phyloP scores from a whole-genome alignment of 92 coral and sea anemone species.

The Chrysogorgia sp. region DNA sequence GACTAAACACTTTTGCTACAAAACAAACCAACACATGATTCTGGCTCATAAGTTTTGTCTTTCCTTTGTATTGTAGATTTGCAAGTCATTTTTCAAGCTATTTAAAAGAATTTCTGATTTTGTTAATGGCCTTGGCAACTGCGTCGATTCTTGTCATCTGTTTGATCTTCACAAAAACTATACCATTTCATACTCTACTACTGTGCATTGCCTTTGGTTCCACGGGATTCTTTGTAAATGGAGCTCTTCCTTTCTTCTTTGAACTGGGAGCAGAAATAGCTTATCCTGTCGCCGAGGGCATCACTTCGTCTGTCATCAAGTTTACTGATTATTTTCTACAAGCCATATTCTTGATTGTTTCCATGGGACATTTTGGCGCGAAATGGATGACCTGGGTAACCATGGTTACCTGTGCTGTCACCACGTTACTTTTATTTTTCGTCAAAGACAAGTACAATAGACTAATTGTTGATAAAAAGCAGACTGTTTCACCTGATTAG shows the following conservation, averaged over 20 bases:
- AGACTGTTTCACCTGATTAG: neutral
- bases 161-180: conserved; percentile 26
- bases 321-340: conserved; percentile 82
- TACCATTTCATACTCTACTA: conserved; percentile 18
- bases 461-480: conserved; percentile 68
- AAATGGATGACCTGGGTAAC: conserved; percentile 98
- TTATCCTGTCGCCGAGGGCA: conserved; percentile 96
- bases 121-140: conserved; percentile 32
- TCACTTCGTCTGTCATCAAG: conserved; percentile 85
- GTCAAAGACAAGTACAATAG: conserved; percentile 75
- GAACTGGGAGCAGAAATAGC: conserved; percentile 94
- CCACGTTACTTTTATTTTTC: conserved; percentile 74
- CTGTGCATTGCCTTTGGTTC: conserved; percentile 27
- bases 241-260: conserved; percentile 78
- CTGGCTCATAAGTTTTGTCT: too few relatives aligned
- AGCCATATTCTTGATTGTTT: conserved; percentile 80
- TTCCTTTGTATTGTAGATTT: conserved; percentile 34
- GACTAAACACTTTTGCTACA: too few relatives aligned
- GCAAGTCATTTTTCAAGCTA: conserved; percentile 35
- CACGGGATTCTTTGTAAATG: conserved; percentile 67
- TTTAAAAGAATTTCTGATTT: conserved; percentile 23
- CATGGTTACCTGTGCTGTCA: conserved; percentile 73
- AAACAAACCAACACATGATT: too few relatives aligned
- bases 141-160: conserved; percentile 30
- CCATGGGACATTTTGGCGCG: conserved; percentile 91